These are phyloP conservation scores for Prunella strophiata DNA, from an alignment of 2,797 vertebrate genomes.

Conservation along the genomic window DNA sequence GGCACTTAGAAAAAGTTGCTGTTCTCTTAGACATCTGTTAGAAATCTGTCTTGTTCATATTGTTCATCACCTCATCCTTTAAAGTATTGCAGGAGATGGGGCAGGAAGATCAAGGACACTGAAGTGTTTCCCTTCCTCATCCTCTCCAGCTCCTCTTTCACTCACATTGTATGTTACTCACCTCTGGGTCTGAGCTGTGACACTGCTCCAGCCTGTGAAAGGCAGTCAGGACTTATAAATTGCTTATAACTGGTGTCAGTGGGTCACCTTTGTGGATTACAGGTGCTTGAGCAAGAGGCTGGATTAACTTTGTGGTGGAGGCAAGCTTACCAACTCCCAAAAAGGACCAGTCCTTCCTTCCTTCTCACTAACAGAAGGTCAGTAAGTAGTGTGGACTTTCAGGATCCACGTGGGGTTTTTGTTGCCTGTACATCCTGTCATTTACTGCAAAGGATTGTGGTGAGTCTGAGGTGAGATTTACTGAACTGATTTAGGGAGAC, in stretches of 20 bases:
- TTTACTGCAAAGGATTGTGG: not conserved
- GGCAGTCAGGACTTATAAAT: not conserved
- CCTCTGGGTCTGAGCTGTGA: not conserved
- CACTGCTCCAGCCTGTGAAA: not conserved
- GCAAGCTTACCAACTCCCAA: not conserved
- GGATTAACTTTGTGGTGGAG: not conserved
- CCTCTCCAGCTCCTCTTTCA: not conserved
- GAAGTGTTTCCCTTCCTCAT: not conserved
- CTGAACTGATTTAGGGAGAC: not conserved
- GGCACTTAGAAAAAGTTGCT: not conserved
- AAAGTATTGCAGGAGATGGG: not conserved
- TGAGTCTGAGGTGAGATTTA: not conserved
- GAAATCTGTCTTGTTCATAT: not conserved
- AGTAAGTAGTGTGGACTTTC: not conserved
- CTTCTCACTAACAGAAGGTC: not conserved
- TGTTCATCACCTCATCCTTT: not conserved
- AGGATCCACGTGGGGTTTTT: fast-evolving
- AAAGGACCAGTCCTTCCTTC: not conserved
- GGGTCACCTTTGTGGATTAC: not conserved
- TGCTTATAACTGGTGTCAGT: not conserved
- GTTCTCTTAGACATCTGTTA: not conserved
- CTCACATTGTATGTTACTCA: not conserved
- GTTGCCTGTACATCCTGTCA: not conserved
- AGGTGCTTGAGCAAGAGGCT: not conserved
- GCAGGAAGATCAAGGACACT: not conserved